Evolutionary conservation across 2,888 invertebrate species (phyloP).

Genomic region (Drosophila limbata): DNA sequence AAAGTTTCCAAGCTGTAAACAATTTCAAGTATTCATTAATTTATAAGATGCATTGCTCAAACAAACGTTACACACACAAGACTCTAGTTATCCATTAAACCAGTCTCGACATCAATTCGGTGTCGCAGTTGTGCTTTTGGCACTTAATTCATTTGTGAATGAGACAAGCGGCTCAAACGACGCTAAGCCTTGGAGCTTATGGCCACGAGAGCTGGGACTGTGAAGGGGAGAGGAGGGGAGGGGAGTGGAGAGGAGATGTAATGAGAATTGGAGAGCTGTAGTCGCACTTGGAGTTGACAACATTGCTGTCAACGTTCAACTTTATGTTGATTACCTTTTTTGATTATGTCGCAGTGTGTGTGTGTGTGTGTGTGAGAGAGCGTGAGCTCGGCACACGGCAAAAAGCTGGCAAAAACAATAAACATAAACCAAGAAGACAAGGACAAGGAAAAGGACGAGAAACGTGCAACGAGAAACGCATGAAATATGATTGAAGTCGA

Average conservation of each 20-base stretch:
- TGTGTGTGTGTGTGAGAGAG: constrained; percentile 57
- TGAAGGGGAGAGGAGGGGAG: constrained; percentile 9
- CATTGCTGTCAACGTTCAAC: constrained; percentile 73
- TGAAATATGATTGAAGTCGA: constrained; percentile 80
- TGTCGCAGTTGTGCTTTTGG: constrained; percentile 77
- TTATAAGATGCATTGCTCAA: neutral
- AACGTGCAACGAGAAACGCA: constrained; percentile 32
- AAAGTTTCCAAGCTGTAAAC: too few species aligned
- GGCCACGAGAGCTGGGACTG: constrained; percentile 40
- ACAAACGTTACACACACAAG: constrained; percentile 9
- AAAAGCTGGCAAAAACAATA: constrained; percentile 79
- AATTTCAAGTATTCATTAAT: too few species aligned
- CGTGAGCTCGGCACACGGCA: constrained; percentile 65
- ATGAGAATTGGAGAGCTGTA: constrained; percentile 59
- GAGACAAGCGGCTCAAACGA: constrained; percentile 69
- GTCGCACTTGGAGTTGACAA: constrained; percentile 59
- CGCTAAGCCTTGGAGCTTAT: constrained; percentile 49
- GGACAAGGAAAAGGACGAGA: constrained; percentile 29
- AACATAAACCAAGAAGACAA: constrained; percentile 75
- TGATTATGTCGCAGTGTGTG: constrained; percentile 76
- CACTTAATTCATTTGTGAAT: constrained; percentile 79
- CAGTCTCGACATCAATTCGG: constrained; percentile 46
- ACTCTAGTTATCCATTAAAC: constrained; percentile 27
- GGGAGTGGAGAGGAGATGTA: constrained; percentile 15
- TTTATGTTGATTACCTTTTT: constrained; percentile 83